Conservation (phyloP, 2,113 vertebrate genomes). For the Nyctereutes procyonoides region DNA sequence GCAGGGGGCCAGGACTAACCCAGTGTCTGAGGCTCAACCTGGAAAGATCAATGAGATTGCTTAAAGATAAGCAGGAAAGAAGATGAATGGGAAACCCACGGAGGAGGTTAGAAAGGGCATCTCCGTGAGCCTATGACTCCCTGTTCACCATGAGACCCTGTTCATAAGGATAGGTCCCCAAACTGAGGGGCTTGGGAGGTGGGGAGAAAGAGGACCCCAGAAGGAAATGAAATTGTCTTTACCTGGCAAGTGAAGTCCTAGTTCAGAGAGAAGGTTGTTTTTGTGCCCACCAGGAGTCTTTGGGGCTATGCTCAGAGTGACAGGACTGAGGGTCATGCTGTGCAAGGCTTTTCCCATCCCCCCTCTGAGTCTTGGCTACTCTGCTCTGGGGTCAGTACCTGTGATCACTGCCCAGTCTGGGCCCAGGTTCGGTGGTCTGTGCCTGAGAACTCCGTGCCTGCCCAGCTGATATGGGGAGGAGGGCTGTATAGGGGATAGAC, state of each 20-base stretch:
- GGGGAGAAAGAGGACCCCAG: background rate
- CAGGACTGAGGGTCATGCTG: background rate
- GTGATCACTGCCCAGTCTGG: slow-evolving; percentile 92
- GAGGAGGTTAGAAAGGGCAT: background rate
- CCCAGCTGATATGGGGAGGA: slow-evolving; percentile 92
- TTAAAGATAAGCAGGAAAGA: background rate
- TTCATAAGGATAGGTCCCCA: background rate
- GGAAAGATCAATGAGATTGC: background rate
- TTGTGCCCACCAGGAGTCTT: background rate
- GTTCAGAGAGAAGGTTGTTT: background rate
- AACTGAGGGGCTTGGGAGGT: background rate
- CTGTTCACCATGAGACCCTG: background rate
- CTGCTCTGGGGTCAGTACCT: slow-evolving; percentile 81
- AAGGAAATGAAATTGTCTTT: background rate
- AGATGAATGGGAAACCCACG: background rate
- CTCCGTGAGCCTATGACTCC: background rate
- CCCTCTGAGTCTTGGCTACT: background rate
- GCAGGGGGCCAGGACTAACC: background rate
- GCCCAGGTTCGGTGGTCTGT: slow-evolving; percentile 87
- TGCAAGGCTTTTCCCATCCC: rapidly evolving
- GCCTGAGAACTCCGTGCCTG: slow-evolving; percentile 88
- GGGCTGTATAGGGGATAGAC: slow-evolving; percentile 88
- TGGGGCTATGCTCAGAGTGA: no score
- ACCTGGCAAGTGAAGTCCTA: background rate
- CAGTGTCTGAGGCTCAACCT: background rate